These are phyloP conservation scores for Sinonovacula constricta DNA, from an alignment of 1,140 invertebrate species.

Conservation along the genomic window DNA sequence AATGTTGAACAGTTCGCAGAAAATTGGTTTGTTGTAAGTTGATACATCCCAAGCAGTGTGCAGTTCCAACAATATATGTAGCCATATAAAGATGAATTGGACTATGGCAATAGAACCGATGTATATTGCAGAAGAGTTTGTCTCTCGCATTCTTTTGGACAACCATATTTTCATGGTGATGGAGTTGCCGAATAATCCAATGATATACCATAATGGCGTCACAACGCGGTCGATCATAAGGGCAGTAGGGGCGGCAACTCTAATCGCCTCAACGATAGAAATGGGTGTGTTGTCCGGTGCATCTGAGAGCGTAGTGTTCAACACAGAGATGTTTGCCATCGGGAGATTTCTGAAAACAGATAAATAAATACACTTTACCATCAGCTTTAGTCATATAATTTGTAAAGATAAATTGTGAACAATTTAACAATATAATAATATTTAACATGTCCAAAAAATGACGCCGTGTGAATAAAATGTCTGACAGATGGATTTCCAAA, in stretches of 20 bases:
- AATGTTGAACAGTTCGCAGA: slow-evolving; percentile 72
- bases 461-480: too few species aligned
- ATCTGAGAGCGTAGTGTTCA: slow-evolving; percentile 21
- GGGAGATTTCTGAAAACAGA: slow-evolving; percentile 42
- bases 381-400: too few species aligned
- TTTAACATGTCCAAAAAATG: too few species aligned
- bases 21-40: slow-evolving; percentile 59
- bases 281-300: neutral
- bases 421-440: too few species aligned
- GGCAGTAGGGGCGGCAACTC: slow-evolving; percentile 55
- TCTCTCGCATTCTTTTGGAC: slow-evolving; percentile 67
- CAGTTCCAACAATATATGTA: slow-evolving; percentile 70
- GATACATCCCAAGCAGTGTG: slow-evolving; percentile 67
- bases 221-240: slow-evolving; percentile 63
- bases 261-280: slow-evolving; percentile 34
- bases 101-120: slow-evolving; percentile 74
- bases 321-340: slow-evolving; percentile 45
- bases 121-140: slow-evolving; percentile 76
- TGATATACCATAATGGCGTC: slow-evolving; percentile 73
- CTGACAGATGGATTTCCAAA: too few species aligned
- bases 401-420: too few species aligned
- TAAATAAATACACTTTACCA: too few species aligned
- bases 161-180: slow-evolving; percentile 75
- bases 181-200: slow-evolving; percentile 75
- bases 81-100: slow-evolving; percentile 72